Evolutionary conservation across 2,888 invertebrate genomes (phyloP).

Genomic region (Xanthorhoe spadicearia): DNA sequence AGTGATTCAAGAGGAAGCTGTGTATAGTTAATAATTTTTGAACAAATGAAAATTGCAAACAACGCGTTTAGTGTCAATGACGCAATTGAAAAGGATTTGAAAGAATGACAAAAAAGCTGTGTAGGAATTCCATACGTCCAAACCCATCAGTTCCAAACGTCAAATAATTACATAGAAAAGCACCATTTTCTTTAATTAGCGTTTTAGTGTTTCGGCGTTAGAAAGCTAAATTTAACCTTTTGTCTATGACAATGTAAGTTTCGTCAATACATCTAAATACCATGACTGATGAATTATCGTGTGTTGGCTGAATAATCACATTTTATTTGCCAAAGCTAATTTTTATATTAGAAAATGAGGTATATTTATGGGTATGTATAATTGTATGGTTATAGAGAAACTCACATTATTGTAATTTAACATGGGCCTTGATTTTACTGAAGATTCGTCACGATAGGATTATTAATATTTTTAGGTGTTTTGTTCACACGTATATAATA

Average conservation of each 20-base stretch:
- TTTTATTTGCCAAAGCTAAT: constrained; percentile 64
- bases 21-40: too few species aligned
- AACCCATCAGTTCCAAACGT: too few species aligned
- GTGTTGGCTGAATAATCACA: constrained; percentile 53
- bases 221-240: constrained; percentile 28
- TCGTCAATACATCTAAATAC: constrained; percentile 36
- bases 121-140: too few species aligned
- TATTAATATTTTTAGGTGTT: constrained; percentile 24
- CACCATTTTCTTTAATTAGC: too few species aligned
- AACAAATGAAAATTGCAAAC: too few species aligned
- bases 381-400: constrained; percentile 51
- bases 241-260: constrained; percentile 34
- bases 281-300: constrained; percentile 50
- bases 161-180: too few species aligned
- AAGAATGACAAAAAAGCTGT: too few species aligned
- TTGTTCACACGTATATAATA: constrained; percentile 26
- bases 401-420: constrained; percentile 42
- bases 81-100: too few species aligned
- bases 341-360: constrained; percentile 55
- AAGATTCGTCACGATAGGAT: constrained; percentile 35
- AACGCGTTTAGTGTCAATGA: too few species aligned
- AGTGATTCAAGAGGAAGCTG: too few species aligned
- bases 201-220: too few species aligned
- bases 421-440: constrained; percentile 28
- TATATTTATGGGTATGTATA: constrained; percentile 52